Evolutionary conservation across 2,797 vertebrate species (phyloP), one percentile per base, ranked within the genome.

Genomic region (Carduelis carduelis): DNA sequence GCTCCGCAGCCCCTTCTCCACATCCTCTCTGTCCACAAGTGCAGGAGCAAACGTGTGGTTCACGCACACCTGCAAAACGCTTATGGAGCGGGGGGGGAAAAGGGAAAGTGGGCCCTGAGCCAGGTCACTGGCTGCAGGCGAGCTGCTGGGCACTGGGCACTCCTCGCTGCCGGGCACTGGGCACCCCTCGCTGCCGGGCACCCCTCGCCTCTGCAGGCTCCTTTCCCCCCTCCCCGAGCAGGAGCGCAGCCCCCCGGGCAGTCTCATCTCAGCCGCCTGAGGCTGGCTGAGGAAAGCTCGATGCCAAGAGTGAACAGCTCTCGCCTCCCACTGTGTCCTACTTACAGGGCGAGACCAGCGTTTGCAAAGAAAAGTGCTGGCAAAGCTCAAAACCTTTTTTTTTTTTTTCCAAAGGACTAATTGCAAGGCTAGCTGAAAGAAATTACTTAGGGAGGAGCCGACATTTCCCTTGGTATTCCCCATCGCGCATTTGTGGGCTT

Each of bases 41-140:
- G 37, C 46, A 22, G 75, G 66, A 69, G 46, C 43, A 37, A 71
- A 30, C 16, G 34, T 32, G 17, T 39, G 63, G 9, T 18, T 47
- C 30, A 3, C 0, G 0, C 35, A 35, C 43, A n/a, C 35, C 41
- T 57, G 59, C 50, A 9, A 15, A 60, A 27, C 0, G 2, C n/a
- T 39, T 32, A 4, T 3, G 18, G 27, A 20, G 7, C 7, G 43
- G 4, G 27, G 14, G 53, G n/a, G 26, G 57, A 9, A 11, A 23
- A 26, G 37, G 44, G 47, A 57, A 6, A 26, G 46, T 0, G 1
- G 30, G 55, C 5, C 39, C 64, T 1, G 0, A 50, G 35, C n/a
- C 0, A 1, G 13, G 17, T 19, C 21, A 2, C 50, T 10, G 66
- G 34, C 19, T n/a, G 49, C 35, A 4, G 68, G 21, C 0, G 2